Conservation (phyloP, 2,797 vertebrate genomes). For the Pithecia hirsuta region DNA sequence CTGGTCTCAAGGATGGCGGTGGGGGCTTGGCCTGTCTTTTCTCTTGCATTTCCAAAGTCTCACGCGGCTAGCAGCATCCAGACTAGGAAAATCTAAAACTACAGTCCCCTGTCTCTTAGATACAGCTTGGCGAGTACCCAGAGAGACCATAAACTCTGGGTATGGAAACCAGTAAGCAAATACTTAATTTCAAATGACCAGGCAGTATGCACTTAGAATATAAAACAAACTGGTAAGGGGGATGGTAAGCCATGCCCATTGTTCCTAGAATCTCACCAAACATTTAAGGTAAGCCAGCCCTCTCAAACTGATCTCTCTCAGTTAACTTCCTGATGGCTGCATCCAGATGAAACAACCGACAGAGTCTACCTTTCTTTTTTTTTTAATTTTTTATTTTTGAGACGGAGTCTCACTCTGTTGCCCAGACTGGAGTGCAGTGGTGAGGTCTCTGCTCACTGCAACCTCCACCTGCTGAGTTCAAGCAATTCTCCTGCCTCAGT, state of each 20-base stretch:
- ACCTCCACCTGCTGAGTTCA: too few species aligned
- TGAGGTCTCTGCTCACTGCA: too few species aligned
- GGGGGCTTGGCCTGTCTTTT: not conserved
- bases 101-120: fast-evolving
- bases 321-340: too few species aligned
- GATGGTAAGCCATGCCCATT: fast-evolving
- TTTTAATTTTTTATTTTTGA: too few species aligned
- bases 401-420: too few species aligned
- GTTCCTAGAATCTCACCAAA: not conserved
- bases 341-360: fast-evolving
- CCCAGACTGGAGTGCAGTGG: too few species aligned
- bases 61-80: not conserved
- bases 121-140: too few species aligned
- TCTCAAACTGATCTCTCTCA: fast-evolving
- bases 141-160: not conserved
- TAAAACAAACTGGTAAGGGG: not conserved
- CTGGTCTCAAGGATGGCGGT: too few species aligned
- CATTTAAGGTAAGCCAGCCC: too few species aligned
- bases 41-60: not conserved
- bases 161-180: not conserved
- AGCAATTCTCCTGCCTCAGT: too few species aligned
- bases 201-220: not conserved
- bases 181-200: not conserved
- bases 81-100: not conserved
- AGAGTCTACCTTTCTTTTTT: too few species aligned